These are phyloP conservation scores for Menura novaehollandiae DNA, from an alignment of 2,113 vertebrate species.

Conservation along the genomic window DNA sequence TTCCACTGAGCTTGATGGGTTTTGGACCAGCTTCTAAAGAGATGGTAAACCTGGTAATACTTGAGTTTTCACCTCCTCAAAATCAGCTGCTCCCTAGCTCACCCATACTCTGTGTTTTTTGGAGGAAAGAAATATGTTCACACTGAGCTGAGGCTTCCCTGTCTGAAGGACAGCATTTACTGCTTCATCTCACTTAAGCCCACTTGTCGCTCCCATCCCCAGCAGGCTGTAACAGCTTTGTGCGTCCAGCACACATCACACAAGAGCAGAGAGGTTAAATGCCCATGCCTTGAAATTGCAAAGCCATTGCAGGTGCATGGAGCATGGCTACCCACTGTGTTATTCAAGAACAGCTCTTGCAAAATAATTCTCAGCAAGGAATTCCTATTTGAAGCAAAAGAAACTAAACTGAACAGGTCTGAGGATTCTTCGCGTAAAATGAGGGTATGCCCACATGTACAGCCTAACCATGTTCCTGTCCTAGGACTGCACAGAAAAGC, in stretches of 20 bases:
- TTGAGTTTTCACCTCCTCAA: background rate
- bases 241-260: background rate
- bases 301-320: background rate
- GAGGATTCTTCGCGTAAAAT: background rate
- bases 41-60: background rate
- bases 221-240: background rate
- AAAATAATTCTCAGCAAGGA: background rate
- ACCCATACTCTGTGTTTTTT: background rate
- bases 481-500: background rate
- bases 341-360: background rate
- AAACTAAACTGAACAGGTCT: background rate
- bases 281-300: background rate
- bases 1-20: background rate
- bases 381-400: background rate
- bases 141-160: background rate
- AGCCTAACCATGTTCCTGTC: background rate
- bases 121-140: background rate
- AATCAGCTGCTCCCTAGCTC: background rate
- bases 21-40: constrained; percentile 32
- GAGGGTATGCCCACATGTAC: background rate
- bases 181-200: background rate
- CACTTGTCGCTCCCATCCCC: background rate
- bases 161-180: background rate
- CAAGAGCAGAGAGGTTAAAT: constrained; percentile 3
- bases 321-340: background rate